Percentiles rank a stretch among this genome's conserved stretches.
Evolutionary conservation across 2,113 vertebrate genomes (phyloP).

Genomic region (Naja naja): DNA sequence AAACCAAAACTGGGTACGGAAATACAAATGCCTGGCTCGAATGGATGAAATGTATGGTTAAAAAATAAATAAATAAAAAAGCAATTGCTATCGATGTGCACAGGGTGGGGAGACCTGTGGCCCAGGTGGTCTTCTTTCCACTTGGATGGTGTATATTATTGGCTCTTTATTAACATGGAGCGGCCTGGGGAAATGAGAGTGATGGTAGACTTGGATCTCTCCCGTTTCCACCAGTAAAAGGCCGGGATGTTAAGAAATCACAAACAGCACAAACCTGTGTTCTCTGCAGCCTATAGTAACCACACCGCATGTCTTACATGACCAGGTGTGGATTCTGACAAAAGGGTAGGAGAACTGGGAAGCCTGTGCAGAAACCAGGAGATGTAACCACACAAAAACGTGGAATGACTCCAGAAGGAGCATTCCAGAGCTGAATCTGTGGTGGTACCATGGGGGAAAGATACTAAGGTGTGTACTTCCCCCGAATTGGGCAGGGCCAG

Average conservation of each 20-base stretch:
- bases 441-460: background rate
- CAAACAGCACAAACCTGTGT: background rate
- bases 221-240: background rate
- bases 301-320: too few relatives aligned
- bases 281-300: background rate
- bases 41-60: too few relatives aligned
- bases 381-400: background rate
- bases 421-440: background rate
- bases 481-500: background rate
- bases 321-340: background rate
- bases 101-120: background rate
- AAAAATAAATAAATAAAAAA: background rate
- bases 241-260: background rate
- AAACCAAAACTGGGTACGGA: too few relatives aligned
- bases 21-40: background rate
- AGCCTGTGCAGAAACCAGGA: background rate
- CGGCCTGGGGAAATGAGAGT: background rate
- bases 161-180: background rate
- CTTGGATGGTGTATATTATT: background rate
- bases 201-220: background rate
- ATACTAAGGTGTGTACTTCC: background rate
- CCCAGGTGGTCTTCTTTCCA: background rate
- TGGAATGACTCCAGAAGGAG: background rate
- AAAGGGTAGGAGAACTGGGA: background rate
- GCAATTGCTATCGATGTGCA: background rate